Base-by-base conservation (phyloP, 2,797 vertebrate genomes). In the Heliangelus exortis region DNA sequence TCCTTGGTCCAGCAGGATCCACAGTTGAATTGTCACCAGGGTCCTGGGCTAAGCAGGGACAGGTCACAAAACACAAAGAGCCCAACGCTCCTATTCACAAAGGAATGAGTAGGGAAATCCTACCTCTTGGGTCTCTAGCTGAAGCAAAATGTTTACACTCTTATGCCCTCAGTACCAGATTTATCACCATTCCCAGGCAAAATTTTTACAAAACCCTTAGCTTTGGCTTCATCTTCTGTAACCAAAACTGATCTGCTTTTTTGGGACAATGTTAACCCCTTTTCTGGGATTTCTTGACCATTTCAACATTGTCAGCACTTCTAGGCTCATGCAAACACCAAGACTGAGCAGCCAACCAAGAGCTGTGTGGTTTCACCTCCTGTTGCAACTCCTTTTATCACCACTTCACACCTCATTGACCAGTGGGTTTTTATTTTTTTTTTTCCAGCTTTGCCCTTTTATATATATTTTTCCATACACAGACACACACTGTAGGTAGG, bases 401-500 rank as follows among this genome's bases (percentile, higher is more conserved):
- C 81, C 94, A 48, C 90, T 93, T 96, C 91, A 95, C 34, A 95
- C 97, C 97, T 93, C 97, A 95, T 95, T 97, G 97, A 97, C 97
- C 97, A 51, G 94, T 90, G 92, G 97, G 92, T 22, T n/a, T n/a
- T n/a, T n/a, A n/a, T n/a, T n/a, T 54, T 54, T 97, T 96, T 96
- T 96, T 84, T 82, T 28, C 61, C 91, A 94, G 89, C 93, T 97
- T 97, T 96, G 57, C 85, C 92, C 90, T 93, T 97, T 97, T 94
- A 90, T 96, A 96, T 96, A 95, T 96, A 71, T 93, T 89, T 90
- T 90, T 79, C 68, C 48, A 62, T 31, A 90, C 41, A 36, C 26
- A 28, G 55, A 62, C 4, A 20, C 4, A 39, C 39, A 39, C 10
- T 39, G 12, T 12, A 39, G 39, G 39, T 39, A 39, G 39, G 39